Conservation (phyloP, 1,140 invertebrate species). For the Orchesella cincta region DNA sequence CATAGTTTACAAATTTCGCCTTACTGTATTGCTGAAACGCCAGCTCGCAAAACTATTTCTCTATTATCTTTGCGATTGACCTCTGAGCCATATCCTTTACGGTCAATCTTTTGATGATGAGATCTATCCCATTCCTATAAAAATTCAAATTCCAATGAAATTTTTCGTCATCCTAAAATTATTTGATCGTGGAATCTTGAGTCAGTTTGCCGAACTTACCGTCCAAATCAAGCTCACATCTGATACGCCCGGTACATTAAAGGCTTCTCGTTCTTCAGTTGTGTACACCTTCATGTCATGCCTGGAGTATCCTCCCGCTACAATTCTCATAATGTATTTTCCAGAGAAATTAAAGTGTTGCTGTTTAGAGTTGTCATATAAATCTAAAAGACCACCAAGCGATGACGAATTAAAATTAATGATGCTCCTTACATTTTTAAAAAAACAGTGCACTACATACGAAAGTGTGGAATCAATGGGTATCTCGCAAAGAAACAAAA, state of each 20-base stretch:
- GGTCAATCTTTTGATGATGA: not conserved
- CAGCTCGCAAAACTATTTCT: conserved; percentile 31
- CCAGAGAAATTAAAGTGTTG: conserved; percentile 22
- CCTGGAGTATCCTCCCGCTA: conserved; percentile 38
- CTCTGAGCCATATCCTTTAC: not conserved
- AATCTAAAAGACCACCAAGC: not conserved
- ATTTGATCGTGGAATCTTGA: too few species aligned
- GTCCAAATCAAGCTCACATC: conserved; percentile 46
- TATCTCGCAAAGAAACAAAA: conserved; percentile 38
- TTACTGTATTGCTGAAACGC: conserved; percentile 35
- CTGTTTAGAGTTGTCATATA: conserved; percentile 24
- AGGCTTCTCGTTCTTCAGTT: conserved; percentile 34
- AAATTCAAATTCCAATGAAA: not conserved
- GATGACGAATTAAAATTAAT: not conserved
- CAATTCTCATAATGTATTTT: conserved; percentile 30
- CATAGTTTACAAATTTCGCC: too few species aligned
- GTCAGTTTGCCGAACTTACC: not conserved
- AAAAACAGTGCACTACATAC: conserved; percentile 8
- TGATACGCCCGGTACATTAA: conserved; percentile 41
- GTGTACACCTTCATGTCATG: conserved; percentile 31
- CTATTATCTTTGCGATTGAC: not conserved
- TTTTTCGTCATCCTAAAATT: not conserved
- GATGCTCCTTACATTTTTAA: not conserved
- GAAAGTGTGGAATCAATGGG: conserved; percentile 30
- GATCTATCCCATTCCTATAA: conserved; percentile 30